Evolutionary conservation across 1,140 invertebrate species (phyloP).

Genomic region (Aplysia californica): DNA sequence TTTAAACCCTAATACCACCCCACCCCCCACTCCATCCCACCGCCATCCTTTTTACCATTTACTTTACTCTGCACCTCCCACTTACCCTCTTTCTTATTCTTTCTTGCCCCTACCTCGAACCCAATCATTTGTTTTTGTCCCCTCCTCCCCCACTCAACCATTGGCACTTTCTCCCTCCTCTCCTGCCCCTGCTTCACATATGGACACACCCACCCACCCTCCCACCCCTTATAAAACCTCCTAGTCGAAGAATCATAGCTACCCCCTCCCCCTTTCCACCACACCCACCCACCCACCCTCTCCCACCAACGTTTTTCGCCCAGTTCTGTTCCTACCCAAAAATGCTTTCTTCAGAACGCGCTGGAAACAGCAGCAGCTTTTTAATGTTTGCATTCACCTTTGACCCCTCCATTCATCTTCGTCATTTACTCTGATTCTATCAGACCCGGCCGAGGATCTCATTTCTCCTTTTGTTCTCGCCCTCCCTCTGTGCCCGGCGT

Average conservation of each 20-base stretch:
- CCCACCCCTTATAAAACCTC: too few relatives aligned
- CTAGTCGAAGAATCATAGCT: too few relatives aligned
- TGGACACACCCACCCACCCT: too few relatives aligned
- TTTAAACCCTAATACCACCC: background rate
- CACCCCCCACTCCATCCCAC: background rate
- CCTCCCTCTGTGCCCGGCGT: background rate
- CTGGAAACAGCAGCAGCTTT: too few relatives aligned
- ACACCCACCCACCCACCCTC: too few relatives aligned
- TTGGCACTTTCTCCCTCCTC: background rate
- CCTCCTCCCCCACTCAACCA: background rate
- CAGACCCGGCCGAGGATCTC: too few relatives aligned
- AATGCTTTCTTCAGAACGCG: too few relatives aligned
- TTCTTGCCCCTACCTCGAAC: background rate
- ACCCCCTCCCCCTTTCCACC: too few relatives aligned
- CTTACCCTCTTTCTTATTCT: background rate
- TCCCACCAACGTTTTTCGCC: too few relatives aligned
- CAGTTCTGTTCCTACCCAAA: too few relatives aligned
- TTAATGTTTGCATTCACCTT: background rate
- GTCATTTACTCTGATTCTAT: too few relatives aligned
- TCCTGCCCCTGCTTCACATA: too few relatives aligned
- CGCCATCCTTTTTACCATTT: background rate
- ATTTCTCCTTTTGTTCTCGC: background rate
- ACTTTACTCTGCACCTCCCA: constrained; percentile 3
- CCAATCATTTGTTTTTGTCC: background rate
- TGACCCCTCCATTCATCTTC: background rate